Evolutionary conservation across 2,797 vertebrate species (phyloP), one percentile per base, ranked within the genome.

Genomic region (Columba guinea): DNA sequence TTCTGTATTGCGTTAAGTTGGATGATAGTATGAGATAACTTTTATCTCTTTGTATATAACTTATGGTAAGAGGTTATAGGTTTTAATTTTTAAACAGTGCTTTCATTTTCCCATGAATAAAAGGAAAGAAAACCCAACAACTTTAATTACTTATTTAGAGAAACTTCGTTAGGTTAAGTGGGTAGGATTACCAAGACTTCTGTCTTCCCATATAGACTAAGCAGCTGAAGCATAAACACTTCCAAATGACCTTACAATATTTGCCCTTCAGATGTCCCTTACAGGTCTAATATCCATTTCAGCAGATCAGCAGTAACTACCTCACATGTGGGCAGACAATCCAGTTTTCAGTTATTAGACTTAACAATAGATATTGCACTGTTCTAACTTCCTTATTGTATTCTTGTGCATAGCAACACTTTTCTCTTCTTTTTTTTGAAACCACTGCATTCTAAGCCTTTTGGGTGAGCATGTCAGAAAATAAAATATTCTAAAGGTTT

Each of bases 1-100:
- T 68, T 24, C 28, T 60, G 2, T 32, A 16, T 37, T 67, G 26
- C 60, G 9, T 23, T 37, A 76, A 65, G 3, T 32, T 51, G 65
- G 53, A 55, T 76, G 37, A 46, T 27, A 74, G 77, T 69, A 34
- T 44, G 26, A 75, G 32, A 52, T 37, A 67, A 3, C 5, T 71
- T 88, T 86, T 48, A 91, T 24, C 4, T 77, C 34, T 48, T 78
- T 55, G 6, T 52, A 18, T 32, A 2, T 18, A 52, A 23, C 84
- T 82, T 89, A 23, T 34, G 28, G 1, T 26, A 82, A 67, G 5
- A 1, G 3, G 1, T 13, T 75, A 28, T 2, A 0, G 41, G 41
- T 44, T 44, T 44, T 44, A 18, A 19, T 44, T 68, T 46, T 67
- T 8, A 12, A 67, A 53, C 20, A 41, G 1, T 48, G 13, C 1